Evolutionary conservation across 2,888 invertebrate genomes (phyloP).

Genomic region (Melieria omissa): DNA sequence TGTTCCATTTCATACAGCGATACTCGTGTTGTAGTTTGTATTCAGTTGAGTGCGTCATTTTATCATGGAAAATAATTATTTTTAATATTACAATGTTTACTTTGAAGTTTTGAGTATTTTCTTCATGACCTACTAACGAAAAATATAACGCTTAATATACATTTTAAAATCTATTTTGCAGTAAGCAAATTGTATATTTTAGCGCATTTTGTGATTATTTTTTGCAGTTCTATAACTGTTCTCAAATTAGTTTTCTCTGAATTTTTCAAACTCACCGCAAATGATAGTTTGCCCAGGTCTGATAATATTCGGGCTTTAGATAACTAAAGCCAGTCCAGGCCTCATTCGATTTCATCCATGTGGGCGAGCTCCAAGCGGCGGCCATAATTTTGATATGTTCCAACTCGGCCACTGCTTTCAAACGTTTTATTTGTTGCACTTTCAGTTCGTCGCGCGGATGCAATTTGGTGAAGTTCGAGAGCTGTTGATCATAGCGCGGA

Average conservation of each 20-base stretch:
- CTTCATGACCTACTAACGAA: background rate
- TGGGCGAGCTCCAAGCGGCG: constrained; percentile 75
- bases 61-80: no score
- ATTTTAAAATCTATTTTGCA: no score
- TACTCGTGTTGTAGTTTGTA: no score
- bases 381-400: constrained; percentile 60
- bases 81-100: no score
- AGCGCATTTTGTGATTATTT: no score
- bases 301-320: constrained; percentile 73
- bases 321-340: constrained; percentile 71
- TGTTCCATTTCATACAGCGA: no score
- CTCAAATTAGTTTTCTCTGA: background rate
- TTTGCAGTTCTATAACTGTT: background rate
- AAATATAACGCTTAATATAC: no score
- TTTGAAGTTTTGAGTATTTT: constrained; percentile 3
- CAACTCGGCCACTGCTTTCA: constrained; percentile 52
- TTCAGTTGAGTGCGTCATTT: no score
- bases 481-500: constrained; percentile 69
- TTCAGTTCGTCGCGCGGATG: constrained; percentile 61
- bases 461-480: constrained; percentile 72
- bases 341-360: constrained; percentile 78
- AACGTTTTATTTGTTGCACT: constrained; percentile 57
- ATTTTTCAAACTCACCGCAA: constrained; percentile 69
- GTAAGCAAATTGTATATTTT: no score
- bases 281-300: constrained; percentile 85